A percentile compares a stretch with the other conserved stretches of the same genome.
These are phyloP conservation scores for Cancer borealis DNA, from an alignment of 2,888 invertebrate genomes.

Conservation along the genomic window DNA sequence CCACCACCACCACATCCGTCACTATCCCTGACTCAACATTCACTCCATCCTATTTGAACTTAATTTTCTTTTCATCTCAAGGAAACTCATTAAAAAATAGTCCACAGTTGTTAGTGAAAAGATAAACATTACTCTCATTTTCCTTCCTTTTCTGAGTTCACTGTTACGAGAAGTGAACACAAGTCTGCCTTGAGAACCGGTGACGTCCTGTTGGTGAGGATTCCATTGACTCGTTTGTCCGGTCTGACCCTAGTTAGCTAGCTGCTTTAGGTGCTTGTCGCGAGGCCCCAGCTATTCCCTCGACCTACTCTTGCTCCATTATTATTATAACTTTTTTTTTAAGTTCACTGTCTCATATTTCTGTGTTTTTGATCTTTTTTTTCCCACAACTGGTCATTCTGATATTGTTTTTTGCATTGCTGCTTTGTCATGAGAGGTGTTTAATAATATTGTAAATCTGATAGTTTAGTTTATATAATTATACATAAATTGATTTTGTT, in stretches of 20 bases:
- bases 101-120: background rate
- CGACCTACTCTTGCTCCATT: conserved; percentile 6
- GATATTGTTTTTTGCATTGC: background rate
- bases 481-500: too few relatives aligned
- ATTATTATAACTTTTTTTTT: background rate
- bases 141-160: background rate
- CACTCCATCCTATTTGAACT: background rate
- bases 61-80: background rate
- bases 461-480: too few relatives aligned
- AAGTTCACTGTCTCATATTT: background rate
- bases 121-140: background rate
- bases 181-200: conserved; percentile 54
- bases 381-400: background rate
- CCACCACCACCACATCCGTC: background rate
- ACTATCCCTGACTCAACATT: background rate
- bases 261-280: background rate
- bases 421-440: background rate
- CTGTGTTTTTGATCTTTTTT: background rate
- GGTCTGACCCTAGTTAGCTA: conserved; percentile 25
- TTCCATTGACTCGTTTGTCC: conserved; percentile 42
- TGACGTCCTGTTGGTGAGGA: conserved; percentile 45
- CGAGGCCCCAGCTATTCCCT: conserved; percentile 6
- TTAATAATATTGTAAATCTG: too few relatives aligned
- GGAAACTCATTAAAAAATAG: background rate
- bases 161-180: background rate